Percentiles rank a stretch among this genome's conserved stretches.
phyloP scores from a whole-genome alignment of 1,140 invertebrate species.

The Aphaenogaster rudis region DNA sequence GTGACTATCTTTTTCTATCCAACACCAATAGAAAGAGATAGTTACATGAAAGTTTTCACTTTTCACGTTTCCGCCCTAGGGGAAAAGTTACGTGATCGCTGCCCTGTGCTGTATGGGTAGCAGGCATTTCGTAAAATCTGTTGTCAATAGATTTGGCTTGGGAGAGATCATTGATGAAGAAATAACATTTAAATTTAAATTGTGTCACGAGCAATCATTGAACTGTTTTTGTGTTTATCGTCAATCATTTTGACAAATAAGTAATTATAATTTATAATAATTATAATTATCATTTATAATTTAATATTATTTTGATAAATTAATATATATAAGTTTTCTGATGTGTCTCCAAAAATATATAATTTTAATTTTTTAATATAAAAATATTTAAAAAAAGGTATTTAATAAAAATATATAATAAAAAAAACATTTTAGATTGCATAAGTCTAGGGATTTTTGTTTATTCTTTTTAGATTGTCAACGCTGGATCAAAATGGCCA shows the following conservation, averaged over 20 bases:
- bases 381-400: background rate
- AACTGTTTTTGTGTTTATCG: background rate
- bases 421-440: background rate
- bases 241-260: constrained; percentile 9
- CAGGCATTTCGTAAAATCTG: too few species aligned
- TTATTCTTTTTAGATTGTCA: background rate
- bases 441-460: background rate
- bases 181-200: background rate
- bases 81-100: too few species aligned
- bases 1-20: too few species aligned
- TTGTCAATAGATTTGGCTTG: too few species aligned
- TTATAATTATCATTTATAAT: background rate
- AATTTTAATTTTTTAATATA: background rate
- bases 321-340: background rate
- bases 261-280: background rate
- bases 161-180: background rate
- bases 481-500: background rate
- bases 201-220: background rate
- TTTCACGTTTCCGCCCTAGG: too few species aligned
- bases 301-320: background rate
- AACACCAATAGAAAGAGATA: too few species aligned
- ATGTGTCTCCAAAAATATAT: background rate
- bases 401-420: background rate
- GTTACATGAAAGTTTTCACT: too few species aligned
- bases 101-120: too few species aligned